phyloP scores from a whole-genome alignment of 2,797 vertebrate genomes.

The Melanotaenia parkinsoni region DNA sequence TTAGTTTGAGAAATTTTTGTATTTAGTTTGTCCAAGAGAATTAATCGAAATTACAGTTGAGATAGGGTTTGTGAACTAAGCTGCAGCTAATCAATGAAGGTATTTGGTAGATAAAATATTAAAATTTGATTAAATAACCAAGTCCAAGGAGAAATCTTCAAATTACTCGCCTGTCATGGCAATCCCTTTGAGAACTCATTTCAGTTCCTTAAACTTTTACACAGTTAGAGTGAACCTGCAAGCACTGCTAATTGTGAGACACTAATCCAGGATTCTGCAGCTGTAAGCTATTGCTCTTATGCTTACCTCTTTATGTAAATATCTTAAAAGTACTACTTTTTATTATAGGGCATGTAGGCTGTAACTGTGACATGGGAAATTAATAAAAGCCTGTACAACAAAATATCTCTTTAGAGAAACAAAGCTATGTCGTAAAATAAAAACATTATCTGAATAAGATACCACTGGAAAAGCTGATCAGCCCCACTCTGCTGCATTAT shows the following conservation, averaged over 20 bases:
- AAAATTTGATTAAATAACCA: background rate
- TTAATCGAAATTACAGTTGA: background rate
- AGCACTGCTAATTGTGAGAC: constrained; percentile 35
- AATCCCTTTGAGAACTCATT: background rate
- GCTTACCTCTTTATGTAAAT: background rate
- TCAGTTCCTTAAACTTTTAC: background rate
- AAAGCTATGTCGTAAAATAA: background rate
- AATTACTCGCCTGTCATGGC: background rate
- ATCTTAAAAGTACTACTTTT: background rate
- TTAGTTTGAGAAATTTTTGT: constrained; percentile 33
- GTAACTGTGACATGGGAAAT: constrained; percentile 18
- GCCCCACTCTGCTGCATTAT: background rate
- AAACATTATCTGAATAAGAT: background rate
- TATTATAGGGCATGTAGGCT: constrained; percentile 11
- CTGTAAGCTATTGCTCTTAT: constrained; percentile 17
- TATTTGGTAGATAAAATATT: background rate
- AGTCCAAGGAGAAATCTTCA: constrained; percentile 4
- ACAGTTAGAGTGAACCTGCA: constrained; percentile 37
- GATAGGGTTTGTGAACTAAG: background rate
- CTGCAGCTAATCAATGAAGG: background rate
- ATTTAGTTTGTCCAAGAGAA: constrained; percentile 1
- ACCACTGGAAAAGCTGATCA: background rate
- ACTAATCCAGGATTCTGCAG: constrained; percentile 21
- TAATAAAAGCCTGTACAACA: background rate
- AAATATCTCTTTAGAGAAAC: constrained; percentile 14